Percentiles rank a stretch among this genome's conserved stretches.
Conservation (phyloP, 1,140 invertebrate genomes). For the Orius laevigatus region DNA sequence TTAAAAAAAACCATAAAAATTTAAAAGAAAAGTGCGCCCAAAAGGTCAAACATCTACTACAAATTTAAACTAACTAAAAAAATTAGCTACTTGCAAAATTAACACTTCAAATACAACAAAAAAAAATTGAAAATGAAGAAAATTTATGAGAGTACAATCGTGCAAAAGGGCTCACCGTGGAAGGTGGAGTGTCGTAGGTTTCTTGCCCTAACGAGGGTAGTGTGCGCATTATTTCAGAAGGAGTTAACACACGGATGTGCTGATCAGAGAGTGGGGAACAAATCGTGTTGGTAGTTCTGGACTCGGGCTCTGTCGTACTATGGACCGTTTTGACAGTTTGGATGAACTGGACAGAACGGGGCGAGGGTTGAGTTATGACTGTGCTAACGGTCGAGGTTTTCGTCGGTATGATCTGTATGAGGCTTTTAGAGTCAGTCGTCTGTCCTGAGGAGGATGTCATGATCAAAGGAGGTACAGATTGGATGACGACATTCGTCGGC, state of each 20-base stretch:
- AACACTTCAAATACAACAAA: slow-evolving; percentile 9
- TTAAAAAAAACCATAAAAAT: background rate
- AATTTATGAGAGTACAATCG: slow-evolving; percentile 16
- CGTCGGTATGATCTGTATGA: slow-evolving; percentile 12
- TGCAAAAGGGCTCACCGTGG: slow-evolving; percentile 36
- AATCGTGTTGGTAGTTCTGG: slow-evolving; percentile 14
- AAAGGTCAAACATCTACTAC: slow-evolving; percentile 10
- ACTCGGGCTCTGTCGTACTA: slow-evolving; percentile 13
- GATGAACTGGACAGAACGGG: slow-evolving; percentile 18
- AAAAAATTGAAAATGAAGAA: slow-evolving; percentile 7
- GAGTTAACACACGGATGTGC: slow-evolving; percentile 68
- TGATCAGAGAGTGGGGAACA: slow-evolving; percentile 36
- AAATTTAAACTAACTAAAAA: slow-evolving; percentile 6
- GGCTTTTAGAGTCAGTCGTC: slow-evolving; percentile 15
- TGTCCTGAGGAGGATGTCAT: slow-evolving; percentile 20
- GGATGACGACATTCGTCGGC: slow-evolving; percentile 21
- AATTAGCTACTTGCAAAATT: slow-evolving; percentile 8
- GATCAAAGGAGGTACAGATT: slow-evolving; percentile 21
- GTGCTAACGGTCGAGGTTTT: slow-evolving; percentile 15
- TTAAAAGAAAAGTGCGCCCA: background rate
- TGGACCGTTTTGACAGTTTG: slow-evolving; percentile 17
- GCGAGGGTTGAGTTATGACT: slow-evolving; percentile 11
- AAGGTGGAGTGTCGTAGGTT: slow-evolving; percentile 42
- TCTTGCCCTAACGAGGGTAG: slow-evolving; percentile 60
- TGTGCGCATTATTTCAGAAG: slow-evolving; percentile 72